Percentiles rank a stretch among this genome's conserved stretches.
These are phyloP conservation scores for Corapipo altera DNA, from an alignment of 2,113 vertebrate genomes.

Conservation along the genomic window DNA sequence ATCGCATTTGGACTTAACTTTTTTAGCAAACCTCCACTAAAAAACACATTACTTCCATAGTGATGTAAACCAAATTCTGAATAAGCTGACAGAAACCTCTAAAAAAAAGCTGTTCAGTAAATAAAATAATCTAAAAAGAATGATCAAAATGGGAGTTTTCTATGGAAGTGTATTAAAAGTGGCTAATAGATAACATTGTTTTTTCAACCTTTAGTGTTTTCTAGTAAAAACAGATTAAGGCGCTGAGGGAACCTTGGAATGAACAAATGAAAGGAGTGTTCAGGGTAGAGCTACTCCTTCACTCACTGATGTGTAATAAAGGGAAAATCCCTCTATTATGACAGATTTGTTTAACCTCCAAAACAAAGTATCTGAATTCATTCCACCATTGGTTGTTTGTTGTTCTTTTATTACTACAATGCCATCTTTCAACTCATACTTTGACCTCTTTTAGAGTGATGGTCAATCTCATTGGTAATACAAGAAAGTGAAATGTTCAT, in stretches of 20 bases:
- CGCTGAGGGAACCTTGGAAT: not conserved
- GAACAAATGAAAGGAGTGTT: not conserved
- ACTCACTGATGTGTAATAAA: not conserved
- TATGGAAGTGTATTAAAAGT: fast-evolving
- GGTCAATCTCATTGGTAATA: not conserved
- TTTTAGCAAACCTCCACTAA: not conserved
- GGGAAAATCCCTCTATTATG: not conserved
- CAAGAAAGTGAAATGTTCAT: not conserved
- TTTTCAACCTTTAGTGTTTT: not conserved
- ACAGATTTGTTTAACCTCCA: not conserved
- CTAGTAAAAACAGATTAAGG: not conserved
- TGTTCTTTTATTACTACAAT: not conserved
- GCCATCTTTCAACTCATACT: not conserved
- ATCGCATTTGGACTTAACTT: not conserved
- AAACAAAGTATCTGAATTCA: not conserved
- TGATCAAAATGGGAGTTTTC: not conserved
- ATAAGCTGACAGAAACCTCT: not conserved
- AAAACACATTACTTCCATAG: not conserved
- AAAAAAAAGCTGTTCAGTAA: not conserved
- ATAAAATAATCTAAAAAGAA: not conserved
- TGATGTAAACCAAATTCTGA: not conserved
- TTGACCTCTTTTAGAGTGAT: not conserved
- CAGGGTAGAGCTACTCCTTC: not conserved
- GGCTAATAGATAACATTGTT: not conserved
- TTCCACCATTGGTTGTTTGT: not conserved